Evolutionary conservation across 2,888 invertebrate genomes (phyloP).

Genomic region (Acholoe squamosa): DNA sequence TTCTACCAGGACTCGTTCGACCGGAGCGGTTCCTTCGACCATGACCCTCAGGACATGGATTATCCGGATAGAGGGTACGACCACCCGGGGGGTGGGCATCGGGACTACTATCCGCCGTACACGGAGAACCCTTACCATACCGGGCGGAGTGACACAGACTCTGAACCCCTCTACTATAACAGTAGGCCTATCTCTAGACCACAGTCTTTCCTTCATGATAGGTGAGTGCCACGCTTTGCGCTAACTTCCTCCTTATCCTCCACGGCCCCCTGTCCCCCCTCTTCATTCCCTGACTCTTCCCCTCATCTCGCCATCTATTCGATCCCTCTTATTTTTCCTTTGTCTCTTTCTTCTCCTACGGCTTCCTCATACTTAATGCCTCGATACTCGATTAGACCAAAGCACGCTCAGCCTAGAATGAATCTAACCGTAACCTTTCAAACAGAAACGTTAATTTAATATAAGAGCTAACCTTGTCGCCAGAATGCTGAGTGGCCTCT

Average conservation of each 20-base stretch:
- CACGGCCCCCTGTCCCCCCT: background rate
- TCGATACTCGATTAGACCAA: no score
- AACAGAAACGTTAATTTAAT: no score
- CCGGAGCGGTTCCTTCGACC: slow-evolving; percentile 65
- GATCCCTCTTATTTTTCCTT: background rate
- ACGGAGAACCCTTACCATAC: slow-evolving; percentile 72
- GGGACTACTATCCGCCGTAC: slow-evolving; percentile 60
- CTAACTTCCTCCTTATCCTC: slow-evolving; percentile 28
- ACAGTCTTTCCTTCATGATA: slow-evolving; percentile 76
- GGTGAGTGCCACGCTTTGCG: slow-evolving; percentile 69
- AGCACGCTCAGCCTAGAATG: no score
- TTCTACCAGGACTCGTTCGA: slow-evolving; percentile 55
- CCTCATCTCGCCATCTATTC: background rate
- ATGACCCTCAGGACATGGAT: slow-evolving; percentile 48
- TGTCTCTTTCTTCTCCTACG: background rate
- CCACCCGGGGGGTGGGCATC: slow-evolving; percentile 1
- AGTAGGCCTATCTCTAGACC: slow-evolving; percentile 92
- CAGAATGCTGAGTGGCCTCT: no score
- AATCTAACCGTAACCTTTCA: no score
- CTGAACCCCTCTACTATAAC: slow-evolving; percentile 90
- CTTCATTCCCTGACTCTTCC: background rate
- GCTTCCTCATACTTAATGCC: no score
- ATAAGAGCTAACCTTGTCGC: no score
- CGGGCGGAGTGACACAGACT: slow-evolving; percentile 82
- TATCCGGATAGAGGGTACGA: slow-evolving; percentile 47